Evolutionary conservation across 23 tunicate species (phyloP).

Genomic region (Styela plicata): DNA sequence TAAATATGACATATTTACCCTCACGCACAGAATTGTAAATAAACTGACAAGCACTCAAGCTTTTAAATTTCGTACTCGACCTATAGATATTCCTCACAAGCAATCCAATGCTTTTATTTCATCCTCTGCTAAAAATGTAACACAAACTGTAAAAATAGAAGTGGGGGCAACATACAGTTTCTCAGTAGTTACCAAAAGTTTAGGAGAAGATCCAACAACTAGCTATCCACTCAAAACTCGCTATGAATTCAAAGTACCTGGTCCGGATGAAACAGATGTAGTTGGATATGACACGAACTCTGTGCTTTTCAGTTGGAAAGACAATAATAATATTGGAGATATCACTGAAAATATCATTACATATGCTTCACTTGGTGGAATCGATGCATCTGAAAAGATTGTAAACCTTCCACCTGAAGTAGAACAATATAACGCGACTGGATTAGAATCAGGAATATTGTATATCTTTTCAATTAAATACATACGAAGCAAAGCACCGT

Average conservation of each 20-base stretch:
- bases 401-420: not conserved
- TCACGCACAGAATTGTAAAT: conserved; percentile 9
- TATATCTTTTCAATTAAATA: not conserved
- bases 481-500: not conserved
- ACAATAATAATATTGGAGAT: not conserved
- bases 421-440: not conserved
- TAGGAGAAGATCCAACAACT: conserved; percentile 24
- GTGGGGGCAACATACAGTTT: conserved; percentile 32
- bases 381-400: not conserved
- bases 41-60: not conserved
- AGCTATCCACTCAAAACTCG: not conserved
- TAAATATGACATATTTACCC: not conserved
- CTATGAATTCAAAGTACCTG: not conserved
- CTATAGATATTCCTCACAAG: not conserved
- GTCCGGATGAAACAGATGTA: not conserved
- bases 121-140: conserved; percentile 3
- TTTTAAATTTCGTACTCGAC: conserved; percentile 5
- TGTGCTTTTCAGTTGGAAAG: not conserved
- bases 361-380: not conserved
- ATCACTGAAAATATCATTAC: not conserved
- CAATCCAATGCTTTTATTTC: not conserved
- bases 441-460: not conserved
- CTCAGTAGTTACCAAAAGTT: conserved; percentile 10
- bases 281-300: not conserved
- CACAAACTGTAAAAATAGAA: not conserved